Percentiles rank a stretch among this genome's conserved stretches.
Evolutionary conservation across 2,113 vertebrate species (phyloP).

Genomic region (Telmatochromis brichardi): DNA sequence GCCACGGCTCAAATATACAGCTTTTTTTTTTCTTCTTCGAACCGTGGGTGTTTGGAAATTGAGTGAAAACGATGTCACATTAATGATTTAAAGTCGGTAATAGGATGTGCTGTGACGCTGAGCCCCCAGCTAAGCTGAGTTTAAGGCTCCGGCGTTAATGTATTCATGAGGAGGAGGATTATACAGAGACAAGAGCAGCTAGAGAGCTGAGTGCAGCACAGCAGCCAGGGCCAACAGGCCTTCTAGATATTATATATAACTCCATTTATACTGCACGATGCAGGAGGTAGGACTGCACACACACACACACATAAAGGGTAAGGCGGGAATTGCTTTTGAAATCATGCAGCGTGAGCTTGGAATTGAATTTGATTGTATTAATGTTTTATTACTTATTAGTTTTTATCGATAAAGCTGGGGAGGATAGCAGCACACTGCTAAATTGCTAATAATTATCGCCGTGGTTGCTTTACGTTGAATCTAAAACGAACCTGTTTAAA

Average conservation of each 20-base stretch:
- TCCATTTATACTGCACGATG: conserved; percentile 13
- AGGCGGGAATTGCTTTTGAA: neutral
- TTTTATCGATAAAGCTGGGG: neutral
- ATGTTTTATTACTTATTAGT: neutral
- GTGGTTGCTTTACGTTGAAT: accelerated
- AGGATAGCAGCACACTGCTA: neutral
- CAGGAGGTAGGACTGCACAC: neutral
- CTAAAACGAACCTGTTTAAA: neutral
- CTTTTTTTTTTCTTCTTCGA: conserved; percentile 19
- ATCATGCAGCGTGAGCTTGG: neutral
- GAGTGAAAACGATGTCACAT: conserved; percentile 77
- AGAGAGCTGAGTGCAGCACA: conserved; percentile 57
- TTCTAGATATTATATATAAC: conserved; percentile 39
- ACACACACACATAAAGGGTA: neutral
- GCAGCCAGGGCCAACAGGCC: conserved; percentile 59
- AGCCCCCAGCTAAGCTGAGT: conserved; percentile 73
- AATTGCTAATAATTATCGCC: neutral
- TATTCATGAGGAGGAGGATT: conserved; percentile 79
- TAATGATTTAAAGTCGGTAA: conserved; percentile 80
- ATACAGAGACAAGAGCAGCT: conserved; percentile 64
- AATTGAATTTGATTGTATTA: neutral
- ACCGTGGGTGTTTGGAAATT: conserved; percentile 73
- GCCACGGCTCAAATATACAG: conserved; percentile 49
- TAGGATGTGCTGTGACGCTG: conserved; percentile 79
- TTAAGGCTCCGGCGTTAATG: conserved; percentile 72